Evolutionary conservation across 2,113 vertebrate genomes (phyloP).

Genomic region (Ictalurus punctatus): DNA sequence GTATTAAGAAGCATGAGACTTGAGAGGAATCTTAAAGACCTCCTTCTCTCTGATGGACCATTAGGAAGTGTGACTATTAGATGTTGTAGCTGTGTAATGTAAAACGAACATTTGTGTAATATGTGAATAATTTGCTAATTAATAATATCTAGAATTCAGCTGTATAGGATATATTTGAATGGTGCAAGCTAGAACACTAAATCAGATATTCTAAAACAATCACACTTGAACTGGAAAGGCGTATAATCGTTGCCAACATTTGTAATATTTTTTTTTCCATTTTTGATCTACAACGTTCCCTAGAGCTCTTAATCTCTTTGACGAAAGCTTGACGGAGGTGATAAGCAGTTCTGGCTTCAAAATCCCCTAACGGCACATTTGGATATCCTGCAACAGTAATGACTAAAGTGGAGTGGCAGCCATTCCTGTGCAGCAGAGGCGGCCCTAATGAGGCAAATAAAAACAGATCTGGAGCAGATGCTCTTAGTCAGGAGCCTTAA

Average conservation of each 20-base stretch:
- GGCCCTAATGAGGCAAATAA: slow-evolving; percentile 65
- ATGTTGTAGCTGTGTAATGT: neutral
- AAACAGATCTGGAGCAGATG: slow-evolving; percentile 71
- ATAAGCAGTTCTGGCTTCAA: slow-evolving; percentile 65
- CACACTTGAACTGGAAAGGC: neutral
- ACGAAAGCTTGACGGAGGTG: slow-evolving; percentile 68
- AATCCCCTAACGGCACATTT: slow-evolving; percentile 50
- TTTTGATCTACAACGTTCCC: slow-evolving; percentile 58
- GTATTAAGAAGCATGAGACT: slow-evolving; percentile 54
- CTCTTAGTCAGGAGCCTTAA: slow-evolving; percentile 49
- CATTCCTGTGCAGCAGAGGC: slow-evolving; percentile 53
- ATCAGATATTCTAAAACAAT: slow-evolving; percentile 2
- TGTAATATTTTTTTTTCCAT: slow-evolving; percentile 16
- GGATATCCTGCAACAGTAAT: slow-evolving; percentile 50
- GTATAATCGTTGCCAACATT: slow-evolving; percentile 35
- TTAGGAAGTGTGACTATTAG: neutral
- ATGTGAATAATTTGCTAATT: slow-evolving; percentile 24
- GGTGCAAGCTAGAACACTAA: neutral
- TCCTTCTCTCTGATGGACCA: slow-evolving; percentile 21
- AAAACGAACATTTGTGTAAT: slow-evolving; percentile 30
- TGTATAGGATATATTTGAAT: neutral
- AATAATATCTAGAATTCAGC: neutral
- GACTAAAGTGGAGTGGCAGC: slow-evolving; percentile 49
- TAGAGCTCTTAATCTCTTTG: slow-evolving; percentile 63
- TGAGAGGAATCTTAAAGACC: slow-evolving; percentile 54